Conservation (phyloP, 2,113 vertebrate genomes). For the Laticauda colubrina region DNA sequence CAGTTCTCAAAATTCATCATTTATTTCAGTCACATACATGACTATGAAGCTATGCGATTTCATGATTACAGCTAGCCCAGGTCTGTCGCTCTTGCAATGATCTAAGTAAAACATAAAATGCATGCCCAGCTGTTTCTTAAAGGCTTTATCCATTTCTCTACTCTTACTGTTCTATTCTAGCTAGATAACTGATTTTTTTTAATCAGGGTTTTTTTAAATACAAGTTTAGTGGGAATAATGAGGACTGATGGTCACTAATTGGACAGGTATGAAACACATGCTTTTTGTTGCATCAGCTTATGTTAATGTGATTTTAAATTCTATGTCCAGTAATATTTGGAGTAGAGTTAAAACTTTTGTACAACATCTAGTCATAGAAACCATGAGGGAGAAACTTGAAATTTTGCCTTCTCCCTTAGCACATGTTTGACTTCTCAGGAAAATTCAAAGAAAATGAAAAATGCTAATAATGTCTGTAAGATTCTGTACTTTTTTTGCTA, state of each 20-base stretch:
- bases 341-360: not conserved
- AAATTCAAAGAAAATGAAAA: not conserved
- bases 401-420: not conserved
- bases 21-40: conserved; percentile 3
- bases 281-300: not conserved
- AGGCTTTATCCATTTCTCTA: not conserved
- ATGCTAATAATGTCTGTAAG: not conserved
- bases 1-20: not conserved
- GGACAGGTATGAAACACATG: not conserved
- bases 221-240: not conserved
- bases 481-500: not conserved
- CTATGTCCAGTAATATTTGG: not conserved
- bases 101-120: not conserved
- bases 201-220: not conserved
- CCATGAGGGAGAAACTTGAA: not conserved
- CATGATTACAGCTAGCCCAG: not conserved
- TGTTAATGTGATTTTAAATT: not conserved
- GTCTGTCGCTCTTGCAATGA: not conserved
- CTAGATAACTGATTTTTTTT: not conserved
- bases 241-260: not conserved
- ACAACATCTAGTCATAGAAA: not conserved
- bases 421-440: not conserved
- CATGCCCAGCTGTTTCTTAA: not conserved
- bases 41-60: not conserved
- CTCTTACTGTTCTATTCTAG: not conserved